These are phyloP conservation scores for Eulithis testata DNA, from an alignment of 2,888 invertebrate genomes.

Conservation along the genomic window DNA sequence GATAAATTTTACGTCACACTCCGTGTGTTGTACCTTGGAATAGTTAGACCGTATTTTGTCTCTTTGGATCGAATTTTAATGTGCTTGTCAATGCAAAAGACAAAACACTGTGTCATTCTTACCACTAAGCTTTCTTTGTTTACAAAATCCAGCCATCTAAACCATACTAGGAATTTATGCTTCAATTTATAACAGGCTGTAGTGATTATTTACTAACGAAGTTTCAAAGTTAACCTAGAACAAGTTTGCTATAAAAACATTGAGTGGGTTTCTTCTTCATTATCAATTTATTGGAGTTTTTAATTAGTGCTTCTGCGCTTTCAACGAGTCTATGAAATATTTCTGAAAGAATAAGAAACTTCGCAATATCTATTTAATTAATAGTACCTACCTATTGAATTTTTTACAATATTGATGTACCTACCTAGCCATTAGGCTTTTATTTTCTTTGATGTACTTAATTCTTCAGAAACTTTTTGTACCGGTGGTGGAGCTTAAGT, in stretches of 20 bases:
- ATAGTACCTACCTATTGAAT: not conserved
- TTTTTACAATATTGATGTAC: not conserved
- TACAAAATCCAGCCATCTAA: slow-evolving; percentile 20
- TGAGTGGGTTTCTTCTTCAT: slow-evolving; percentile 20
- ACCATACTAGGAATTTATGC: slow-evolving; percentile 22
- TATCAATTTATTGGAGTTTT: slow-evolving; percentile 35
- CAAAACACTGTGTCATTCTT: too few species aligned
- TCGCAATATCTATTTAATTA: slow-evolving; percentile 19
- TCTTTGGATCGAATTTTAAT: too few species aligned
- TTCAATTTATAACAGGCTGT: slow-evolving; percentile 25
- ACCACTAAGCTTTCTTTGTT: too few species aligned
- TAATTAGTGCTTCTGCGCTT: slow-evolving; percentile 25
- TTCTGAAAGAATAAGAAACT: not conserved
- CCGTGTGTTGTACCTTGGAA: too few species aligned
- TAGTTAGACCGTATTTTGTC: too few species aligned
- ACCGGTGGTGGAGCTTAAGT: not conserved
- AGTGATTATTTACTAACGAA: slow-evolving; percentile 23
- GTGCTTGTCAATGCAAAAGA: too few species aligned
- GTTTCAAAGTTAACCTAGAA: slow-evolving; percentile 16
- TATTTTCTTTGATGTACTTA: slow-evolving; percentile 4
- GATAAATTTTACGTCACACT: slow-evolving; percentile 26
- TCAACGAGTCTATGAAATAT: slow-evolving; percentile 24
- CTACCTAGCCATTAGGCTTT: not conserved
- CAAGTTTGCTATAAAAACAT: slow-evolving; percentile 21
- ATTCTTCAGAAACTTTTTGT: slow-evolving; percentile 9